Percentiles rank a stretch among this genome's conserved stretches.
Conservation (phyloP, 2,113 vertebrate genomes). For the Tachuris rubrigastra region DNA sequence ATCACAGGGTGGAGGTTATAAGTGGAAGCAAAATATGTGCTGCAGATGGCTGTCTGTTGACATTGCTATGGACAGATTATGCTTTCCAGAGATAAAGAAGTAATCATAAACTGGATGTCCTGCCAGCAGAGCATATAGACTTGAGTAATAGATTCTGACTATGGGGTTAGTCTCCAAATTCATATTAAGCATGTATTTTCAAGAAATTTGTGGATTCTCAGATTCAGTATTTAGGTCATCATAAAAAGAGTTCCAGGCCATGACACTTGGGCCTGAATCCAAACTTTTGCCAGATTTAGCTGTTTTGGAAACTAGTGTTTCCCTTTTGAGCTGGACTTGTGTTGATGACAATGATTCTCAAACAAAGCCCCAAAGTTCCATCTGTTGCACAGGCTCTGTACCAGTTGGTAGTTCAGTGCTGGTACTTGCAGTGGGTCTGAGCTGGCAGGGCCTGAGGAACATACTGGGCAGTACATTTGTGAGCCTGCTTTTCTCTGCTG, state of each 20-base stretch:
- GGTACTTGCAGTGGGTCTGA: rapidly evolving
- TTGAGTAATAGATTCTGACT: conserved; percentile 26
- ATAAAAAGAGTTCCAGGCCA: neutral
- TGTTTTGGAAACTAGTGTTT: neutral
- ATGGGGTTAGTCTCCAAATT: conserved; percentile 19
- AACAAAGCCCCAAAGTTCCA: neutral
- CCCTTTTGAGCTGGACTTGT: neutral
- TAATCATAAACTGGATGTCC: conserved; percentile 37
- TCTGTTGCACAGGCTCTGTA: neutral
- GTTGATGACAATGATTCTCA: neutral
- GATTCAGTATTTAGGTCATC: neutral
- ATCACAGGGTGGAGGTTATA: conserved; percentile 18
- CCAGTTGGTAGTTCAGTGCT: rapidly evolving
- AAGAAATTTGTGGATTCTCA: conserved; percentile 14
- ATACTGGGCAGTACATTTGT: no score
- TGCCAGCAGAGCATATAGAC: conserved; percentile 13
- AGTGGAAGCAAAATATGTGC: conserved; percentile 43
- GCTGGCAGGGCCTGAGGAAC: neutral
- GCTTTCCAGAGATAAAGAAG: conserved; percentile 53
- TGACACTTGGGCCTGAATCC: neutral
- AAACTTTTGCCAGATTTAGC: neutral
- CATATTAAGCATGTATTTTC: conserved; percentile 22
- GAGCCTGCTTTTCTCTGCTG: rapidly evolving
- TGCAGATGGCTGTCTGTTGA: conserved; percentile 43
- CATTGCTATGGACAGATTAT: conserved; percentile 32